Conservation (phyloP, 1,140 invertebrate species). For the Drosophila kohkoa region DNA sequence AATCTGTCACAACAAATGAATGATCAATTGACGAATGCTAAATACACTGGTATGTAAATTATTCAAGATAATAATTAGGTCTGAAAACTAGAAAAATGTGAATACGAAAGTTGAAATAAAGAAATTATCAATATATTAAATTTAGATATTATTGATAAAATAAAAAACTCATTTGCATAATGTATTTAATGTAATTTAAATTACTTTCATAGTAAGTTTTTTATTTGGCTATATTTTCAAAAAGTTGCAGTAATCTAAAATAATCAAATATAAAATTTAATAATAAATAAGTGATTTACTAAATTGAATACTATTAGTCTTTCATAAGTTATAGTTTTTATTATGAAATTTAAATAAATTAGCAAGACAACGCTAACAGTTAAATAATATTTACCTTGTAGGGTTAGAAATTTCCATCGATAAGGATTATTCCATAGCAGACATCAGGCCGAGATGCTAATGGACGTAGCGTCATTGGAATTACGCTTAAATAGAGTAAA, state of each 20-base stretch:
- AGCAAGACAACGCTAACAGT: not conserved
- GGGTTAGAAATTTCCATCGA: not conserved
- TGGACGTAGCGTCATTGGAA: conserved; percentile 3
- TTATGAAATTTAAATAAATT: not conserved
- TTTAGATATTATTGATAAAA: too few relatives aligned
- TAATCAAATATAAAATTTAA: too few relatives aligned
- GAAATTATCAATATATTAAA: too few relatives aligned
- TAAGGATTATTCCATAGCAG: not conserved
- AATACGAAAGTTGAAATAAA: not conserved
- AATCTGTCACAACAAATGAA: conserved; percentile 17
- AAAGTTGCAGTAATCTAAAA: too few relatives aligned
- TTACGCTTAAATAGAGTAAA: conserved; percentile 24
- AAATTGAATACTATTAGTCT: not conserved
- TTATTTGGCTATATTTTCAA: too few relatives aligned
- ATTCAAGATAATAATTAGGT: not conserved
- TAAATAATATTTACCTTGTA: conserved; percentile 3
- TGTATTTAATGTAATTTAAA: too few relatives aligned
- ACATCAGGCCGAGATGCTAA: not conserved
- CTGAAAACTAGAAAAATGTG: not conserved
- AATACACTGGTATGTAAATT: not conserved
- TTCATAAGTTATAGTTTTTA: not conserved
- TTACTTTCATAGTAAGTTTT: too few relatives aligned
- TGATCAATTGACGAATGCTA: not conserved
- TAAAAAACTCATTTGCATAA: too few relatives aligned
- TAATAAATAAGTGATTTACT: too few relatives aligned